These are phyloP conservation scores for Sardinella longiceps DNA, from an alignment of 2,797 vertebrate genomes.

Conservation along the genomic window DNA sequence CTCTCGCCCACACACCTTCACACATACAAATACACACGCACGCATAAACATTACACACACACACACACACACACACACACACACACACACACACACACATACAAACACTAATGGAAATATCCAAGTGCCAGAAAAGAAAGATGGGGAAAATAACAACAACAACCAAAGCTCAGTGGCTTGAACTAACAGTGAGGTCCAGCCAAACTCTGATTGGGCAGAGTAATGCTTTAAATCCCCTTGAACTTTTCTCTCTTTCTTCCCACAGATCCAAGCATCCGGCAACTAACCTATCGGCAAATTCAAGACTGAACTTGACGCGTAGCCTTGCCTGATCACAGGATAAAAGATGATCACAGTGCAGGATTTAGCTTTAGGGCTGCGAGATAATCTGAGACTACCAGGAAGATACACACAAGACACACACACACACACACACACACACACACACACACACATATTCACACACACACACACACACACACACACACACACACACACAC, in stretches of 20 bases:
- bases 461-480: neutral
- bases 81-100: slow-evolving; percentile 21
- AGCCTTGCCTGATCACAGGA: slow-evolving; percentile 2
- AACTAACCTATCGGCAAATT: slow-evolving; percentile 15
- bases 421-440: neutral
- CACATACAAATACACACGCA: neutral
- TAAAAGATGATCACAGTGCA: slow-evolving; percentile 13
- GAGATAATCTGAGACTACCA: slow-evolving; percentile 21
- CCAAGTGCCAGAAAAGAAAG: neutral
- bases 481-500: slow-evolving; percentile 6
- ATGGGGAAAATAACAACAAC: neutral
- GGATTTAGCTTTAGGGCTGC: slow-evolving; percentile 1
- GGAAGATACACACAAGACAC: neutral
- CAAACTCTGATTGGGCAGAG: neutral
- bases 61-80: slow-evolving; percentile 11
- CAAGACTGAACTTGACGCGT: slow-evolving; percentile 10
- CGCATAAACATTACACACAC: neutral
- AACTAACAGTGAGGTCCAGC: neutral
- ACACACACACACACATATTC: neutral
- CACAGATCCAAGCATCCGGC: neutral
- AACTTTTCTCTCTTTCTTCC: slow-evolving; percentile 1
- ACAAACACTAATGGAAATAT: slow-evolving; percentile 5
- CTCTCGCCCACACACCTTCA: neutral
- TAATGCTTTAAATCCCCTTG: neutral
- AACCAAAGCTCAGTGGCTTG: neutral